These are phyloP conservation scores for Eupithecia exiguata DNA, from an alignment of 2,888 invertebrate genomes.

Conservation along the genomic window DNA sequence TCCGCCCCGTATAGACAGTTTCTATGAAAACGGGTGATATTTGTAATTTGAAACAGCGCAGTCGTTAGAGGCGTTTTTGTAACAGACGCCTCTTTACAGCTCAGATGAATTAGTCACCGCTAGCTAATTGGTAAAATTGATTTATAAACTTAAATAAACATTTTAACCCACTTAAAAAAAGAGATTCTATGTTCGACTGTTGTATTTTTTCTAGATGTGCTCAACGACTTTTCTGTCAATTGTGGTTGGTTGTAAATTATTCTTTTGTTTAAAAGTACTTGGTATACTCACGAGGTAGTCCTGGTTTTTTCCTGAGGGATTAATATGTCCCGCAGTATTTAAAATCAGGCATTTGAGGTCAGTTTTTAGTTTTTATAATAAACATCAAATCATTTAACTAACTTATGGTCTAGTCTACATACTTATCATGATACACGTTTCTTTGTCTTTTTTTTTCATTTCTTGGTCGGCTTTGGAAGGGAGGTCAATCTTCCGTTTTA, in stretches of 20 bases:
- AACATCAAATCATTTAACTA: not conserved
- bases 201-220: not conserved
- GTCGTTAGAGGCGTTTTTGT: constrained; percentile 30
- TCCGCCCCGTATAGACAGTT: constrained; percentile 24
- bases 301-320: not conserved
- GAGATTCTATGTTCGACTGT: not conserved
- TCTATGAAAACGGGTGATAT: constrained; percentile 11
- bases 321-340: not conserved
- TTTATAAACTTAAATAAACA: not conserved
- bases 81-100: constrained; percentile 2
- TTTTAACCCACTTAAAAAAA: not conserved
- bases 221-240: not conserved
- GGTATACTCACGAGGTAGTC: not conserved
- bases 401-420: not conserved
- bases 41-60: constrained; percentile 23
- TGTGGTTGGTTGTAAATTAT: not conserved
- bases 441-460: too few species aligned
- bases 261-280: not conserved
- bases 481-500: too few species aligned
- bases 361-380: too few species aligned
- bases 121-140: not conserved
- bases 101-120: not conserved
- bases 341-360: too few species aligned
- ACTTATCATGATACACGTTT: too few species aligned
- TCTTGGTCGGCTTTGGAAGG: too few species aligned